Base-by-base conservation (phyloP, 2,888 invertebrate genomes). In the Protodeltote pygarga region DNA sequence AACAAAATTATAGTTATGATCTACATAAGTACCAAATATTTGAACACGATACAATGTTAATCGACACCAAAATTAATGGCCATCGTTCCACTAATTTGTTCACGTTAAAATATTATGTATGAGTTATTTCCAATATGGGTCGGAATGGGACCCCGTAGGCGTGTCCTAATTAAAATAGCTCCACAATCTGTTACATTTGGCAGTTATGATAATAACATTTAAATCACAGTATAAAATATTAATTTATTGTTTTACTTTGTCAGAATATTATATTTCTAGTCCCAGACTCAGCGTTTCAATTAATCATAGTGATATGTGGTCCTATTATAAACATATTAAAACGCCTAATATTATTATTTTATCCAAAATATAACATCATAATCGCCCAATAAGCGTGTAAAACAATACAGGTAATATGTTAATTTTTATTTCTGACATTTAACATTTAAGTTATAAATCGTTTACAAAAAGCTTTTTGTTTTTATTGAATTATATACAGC, bases 371-470 rank as follows among this genome's bases (percentile, higher is more conserved):
- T 16, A 37, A 15, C 4, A 19, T 2, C 2, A 5, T 6, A 2
- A 5, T 19, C 6, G 2, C 19, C 2, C 1, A 5, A 19, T 2
- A 19, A 19, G 6, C 1, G 6, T 2, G 15, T 14, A 31, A 57
- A 39, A 34, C 25, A 41, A 41, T 23, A 27, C 32, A 23, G 20
- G n/a, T n/a, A n/a, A 34, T 63, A 33, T 42, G 32, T 54, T 33
- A 28, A 17, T 42, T 54, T 14, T 54, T 4, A 34, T 45, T 45
- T 38, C 38, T 27, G 25, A 45, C 57, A 62, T 62, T 31, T 62
- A 54, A 62, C 32, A 55, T 62, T 29, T 62, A 5, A 10, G 15
- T 14, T 16, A 55, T 55, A 46, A 34, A 62, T 55, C 46, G 31
- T 17, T 13, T 46, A 34, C 4, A 16, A 39, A 25, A 20, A 17